A percentile compares a stretch with the other conserved stretches of the same genome.
These are phyloP conservation scores for Mesorhabditis sp. DNA, from an alignment of 2,888 invertebrate genomes.

Conservation along the genomic window DNA sequence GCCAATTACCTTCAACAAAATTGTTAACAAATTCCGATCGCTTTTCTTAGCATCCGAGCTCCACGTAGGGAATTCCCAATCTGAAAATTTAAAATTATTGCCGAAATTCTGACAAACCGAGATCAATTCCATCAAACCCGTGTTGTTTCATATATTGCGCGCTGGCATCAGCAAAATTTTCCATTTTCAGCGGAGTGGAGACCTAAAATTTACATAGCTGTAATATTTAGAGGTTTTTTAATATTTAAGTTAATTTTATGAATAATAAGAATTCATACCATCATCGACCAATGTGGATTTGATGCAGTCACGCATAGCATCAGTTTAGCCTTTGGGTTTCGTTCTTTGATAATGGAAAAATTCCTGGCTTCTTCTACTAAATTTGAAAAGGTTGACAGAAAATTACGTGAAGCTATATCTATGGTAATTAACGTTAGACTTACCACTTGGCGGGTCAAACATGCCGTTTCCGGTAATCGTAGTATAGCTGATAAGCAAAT, in stretches of 20 bases:
- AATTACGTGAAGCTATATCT: too few species aligned
- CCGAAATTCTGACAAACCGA: constrained; percentile 13
- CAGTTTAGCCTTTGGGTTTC: constrained; percentile 1
- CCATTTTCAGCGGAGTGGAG: constrained; percentile 16
- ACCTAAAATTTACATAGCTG: constrained; percentile 16
- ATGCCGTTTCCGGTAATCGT: neutral
- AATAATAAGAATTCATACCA: neutral
- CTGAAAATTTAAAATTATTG: constrained; percentile 14
- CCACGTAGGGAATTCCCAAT: constrained; percentile 56
- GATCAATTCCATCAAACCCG: constrained; percentile 45
- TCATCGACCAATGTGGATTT: neutral
- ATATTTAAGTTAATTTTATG: too few species aligned
- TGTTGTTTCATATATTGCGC: constrained; percentile 15
- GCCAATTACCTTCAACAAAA: constrained; percentile 28
- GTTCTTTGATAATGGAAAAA: neutral
- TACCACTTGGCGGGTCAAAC: neutral
- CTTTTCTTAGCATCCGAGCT: constrained; percentile 32
- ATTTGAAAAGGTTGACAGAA: too few species aligned
- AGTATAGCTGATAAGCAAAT: neutral
- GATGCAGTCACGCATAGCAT: neutral
- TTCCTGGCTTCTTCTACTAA: too few species aligned
- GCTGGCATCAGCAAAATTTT: constrained; percentile 16
- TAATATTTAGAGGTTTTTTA: too few species aligned
- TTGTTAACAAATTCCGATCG: constrained; percentile 30
- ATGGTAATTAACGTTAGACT: neutral